A percentile compares a stretch with the other conserved stretches of the same genome.
Evolutionary conservation across 2,797 vertebrate species (phyloP).

Genomic region (Sorex maritimensis): DNA sequence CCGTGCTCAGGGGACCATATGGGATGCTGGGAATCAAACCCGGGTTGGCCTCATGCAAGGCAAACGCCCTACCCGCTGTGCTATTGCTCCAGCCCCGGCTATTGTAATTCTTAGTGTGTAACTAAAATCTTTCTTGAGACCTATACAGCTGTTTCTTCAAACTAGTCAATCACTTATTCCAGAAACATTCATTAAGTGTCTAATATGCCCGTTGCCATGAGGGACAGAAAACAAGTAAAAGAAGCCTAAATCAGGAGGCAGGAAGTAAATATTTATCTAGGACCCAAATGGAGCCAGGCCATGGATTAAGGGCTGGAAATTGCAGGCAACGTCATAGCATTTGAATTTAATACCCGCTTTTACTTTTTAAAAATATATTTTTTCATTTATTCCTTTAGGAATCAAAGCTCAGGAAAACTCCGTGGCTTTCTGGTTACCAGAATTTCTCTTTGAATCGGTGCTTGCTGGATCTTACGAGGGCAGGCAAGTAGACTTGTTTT

Average conservation of each 20-base stretch:
- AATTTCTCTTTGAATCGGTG: neutral
- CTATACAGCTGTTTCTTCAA: slow-evolving; percentile 18
- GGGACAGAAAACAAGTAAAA: neutral
- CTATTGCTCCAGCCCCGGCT: too few relatives aligned
- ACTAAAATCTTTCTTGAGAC: slow-evolving; percentile 8
- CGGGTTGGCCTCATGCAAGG: too few relatives aligned
- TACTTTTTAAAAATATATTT: neutral
- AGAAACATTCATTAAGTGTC: neutral
- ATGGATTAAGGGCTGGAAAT: neutral
- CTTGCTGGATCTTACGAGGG: slow-evolving; percentile 20
- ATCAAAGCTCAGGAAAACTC: neutral
- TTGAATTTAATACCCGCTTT: neutral
- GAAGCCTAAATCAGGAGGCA: neutral
- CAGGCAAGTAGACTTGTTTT: neutral
- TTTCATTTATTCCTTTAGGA: slow-evolving; percentile 22
- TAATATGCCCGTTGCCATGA: neutral
- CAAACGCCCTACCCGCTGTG: too few relatives aligned
- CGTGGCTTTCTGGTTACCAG: neutral
- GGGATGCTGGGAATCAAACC: too few relatives aligned
- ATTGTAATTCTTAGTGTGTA: neutral
- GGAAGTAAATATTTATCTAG: neutral
- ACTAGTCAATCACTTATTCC: neutral
- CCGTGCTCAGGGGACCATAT: too few relatives aligned
- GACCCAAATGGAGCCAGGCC: neutral
- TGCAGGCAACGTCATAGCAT: neutral